These are phyloP conservation scores for Agonopterix alstromeriana DNA, from an alignment of 2,888 invertebrate species.

Conservation along the genomic window DNA sequence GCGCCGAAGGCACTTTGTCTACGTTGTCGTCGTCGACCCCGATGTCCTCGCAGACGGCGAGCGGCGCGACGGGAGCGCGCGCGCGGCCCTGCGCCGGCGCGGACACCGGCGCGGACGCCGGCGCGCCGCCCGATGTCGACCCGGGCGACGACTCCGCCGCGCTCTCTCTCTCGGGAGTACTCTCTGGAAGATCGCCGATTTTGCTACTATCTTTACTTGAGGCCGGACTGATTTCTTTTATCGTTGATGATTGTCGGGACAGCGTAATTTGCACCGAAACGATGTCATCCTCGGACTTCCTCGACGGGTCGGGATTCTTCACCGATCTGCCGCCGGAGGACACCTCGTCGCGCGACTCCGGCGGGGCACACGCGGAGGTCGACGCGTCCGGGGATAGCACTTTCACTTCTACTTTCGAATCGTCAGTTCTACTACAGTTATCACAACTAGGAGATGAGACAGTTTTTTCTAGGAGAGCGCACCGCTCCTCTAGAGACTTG, in stretches of 20 bases:
- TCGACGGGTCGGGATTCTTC: constrained; percentile 29
- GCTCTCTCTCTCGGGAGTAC: constrained; percentile 17
- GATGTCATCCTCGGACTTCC: constrained; percentile 30
- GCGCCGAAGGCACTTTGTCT: constrained; percentile 71
- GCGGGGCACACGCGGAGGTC: constrained; percentile 9
- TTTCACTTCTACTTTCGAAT: constrained; percentile 24
- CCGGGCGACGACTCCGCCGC: constrained; percentile 5
- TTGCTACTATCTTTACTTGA: constrained; percentile 36
- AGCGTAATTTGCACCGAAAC: constrained; percentile 27
- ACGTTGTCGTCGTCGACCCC: constrained; percentile 81
- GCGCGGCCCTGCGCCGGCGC: not conserved
- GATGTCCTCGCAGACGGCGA: constrained; percentile 83
- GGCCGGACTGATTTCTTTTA: constrained; percentile 39
- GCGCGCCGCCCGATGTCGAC: too few species aligned
- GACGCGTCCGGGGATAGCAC: constrained; percentile 19
- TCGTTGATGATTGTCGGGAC: constrained; percentile 41
- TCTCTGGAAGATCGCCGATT: constrained; percentile 34
- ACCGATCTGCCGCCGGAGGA: constrained; percentile 26
- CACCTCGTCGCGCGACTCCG: constrained; percentile 17
- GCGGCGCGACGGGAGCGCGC: constrained; percentile 73
- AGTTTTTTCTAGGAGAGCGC: constrained; percentile 14
- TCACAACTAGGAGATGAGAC: constrained; percentile 19
- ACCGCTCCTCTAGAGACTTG: constrained; percentile 12
- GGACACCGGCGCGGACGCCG: too few species aligned
- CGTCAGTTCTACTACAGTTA: constrained; percentile 21